Conservation (phyloP, 2,888 invertebrate species). For the Rotaria magnacalcarata region DNA sequence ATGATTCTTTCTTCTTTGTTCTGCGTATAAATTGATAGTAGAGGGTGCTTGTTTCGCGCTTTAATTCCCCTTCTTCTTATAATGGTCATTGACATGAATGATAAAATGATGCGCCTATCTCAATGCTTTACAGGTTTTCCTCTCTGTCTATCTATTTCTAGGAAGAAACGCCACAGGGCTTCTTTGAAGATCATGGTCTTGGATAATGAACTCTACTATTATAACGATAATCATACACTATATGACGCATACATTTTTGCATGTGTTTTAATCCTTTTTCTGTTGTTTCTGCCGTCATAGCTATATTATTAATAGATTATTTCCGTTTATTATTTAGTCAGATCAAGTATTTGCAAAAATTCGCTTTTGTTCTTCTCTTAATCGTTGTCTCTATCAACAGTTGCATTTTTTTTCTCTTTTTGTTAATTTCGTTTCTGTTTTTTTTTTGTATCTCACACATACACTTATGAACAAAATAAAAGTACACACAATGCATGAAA, state of each 20-base stretch:
- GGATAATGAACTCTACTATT: conserved; percentile 65
- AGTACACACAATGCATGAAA: neutral
- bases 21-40: neutral
- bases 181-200: conserved; percentile 97
- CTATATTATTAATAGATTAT: neutral
- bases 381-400: neutral
- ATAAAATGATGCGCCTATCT: neutral
- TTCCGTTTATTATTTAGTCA: neutral
- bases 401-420: neutral
- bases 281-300: neutral
- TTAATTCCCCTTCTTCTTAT: neutral
- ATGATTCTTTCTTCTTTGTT: neutral
- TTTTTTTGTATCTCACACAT: neutral
- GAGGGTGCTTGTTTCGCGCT: conserved; percentile 28
- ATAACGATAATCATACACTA: neutral
- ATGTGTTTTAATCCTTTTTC: neutral
- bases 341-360: neutral
- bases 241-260: neutral
- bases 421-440: neutral
- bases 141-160: conserved; percentile 66
- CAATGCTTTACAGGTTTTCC: conserved; percentile 41
- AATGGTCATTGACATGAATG: neutral
- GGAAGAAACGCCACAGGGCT: conserved; percentile 99
- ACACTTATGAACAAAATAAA: neutral
- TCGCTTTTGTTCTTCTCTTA: neutral